Conservation (phyloP, 2,797 vertebrate genomes). For the Australoheros facetus region DNA sequence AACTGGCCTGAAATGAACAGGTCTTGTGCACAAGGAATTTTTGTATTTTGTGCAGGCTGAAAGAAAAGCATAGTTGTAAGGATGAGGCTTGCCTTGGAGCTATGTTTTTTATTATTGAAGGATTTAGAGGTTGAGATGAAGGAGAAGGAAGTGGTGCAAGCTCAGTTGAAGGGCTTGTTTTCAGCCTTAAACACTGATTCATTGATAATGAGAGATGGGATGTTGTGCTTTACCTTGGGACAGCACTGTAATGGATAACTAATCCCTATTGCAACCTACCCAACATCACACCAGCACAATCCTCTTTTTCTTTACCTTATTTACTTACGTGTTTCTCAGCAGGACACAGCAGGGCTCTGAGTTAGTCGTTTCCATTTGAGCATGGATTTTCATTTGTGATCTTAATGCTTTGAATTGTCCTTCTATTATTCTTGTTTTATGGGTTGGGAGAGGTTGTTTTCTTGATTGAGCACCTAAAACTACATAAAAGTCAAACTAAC, state of each 20-base stretch:
- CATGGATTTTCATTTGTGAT: too few relatives aligned
- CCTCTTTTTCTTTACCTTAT: too few relatives aligned
- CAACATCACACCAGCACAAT: too few relatives aligned
- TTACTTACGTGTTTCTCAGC: too few relatives aligned
- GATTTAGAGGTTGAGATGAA: constrained; percentile 29
- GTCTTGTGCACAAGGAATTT: constrained; percentile 23
- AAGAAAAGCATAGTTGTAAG: constrained; percentile 11
- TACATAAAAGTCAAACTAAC: too few relatives aligned
- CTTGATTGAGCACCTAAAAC: too few relatives aligned
- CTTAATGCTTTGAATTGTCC: too few relatives aligned
- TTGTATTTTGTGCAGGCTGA: constrained; percentile 23
- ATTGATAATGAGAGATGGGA: not conserved
- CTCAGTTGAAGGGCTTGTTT: constrained; percentile 25
- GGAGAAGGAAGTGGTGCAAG: not conserved
- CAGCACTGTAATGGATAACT: not conserved
- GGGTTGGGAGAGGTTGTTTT: too few relatives aligned
- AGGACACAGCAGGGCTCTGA: too few relatives aligned
- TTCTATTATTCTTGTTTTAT: too few relatives aligned
- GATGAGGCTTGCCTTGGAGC: constrained; percentile 19
- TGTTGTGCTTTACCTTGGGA: not conserved
- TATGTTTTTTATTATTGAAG: constrained; percentile 41
- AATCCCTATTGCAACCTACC: too few relatives aligned
- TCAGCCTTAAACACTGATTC: not conserved
- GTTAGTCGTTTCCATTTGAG: too few relatives aligned
- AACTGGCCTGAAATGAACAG: constrained; percentile 38